These are phyloP conservation scores for Megaceryle alcyon DNA, from an alignment of 2,797 vertebrate species.

Conservation along the genomic window DNA sequence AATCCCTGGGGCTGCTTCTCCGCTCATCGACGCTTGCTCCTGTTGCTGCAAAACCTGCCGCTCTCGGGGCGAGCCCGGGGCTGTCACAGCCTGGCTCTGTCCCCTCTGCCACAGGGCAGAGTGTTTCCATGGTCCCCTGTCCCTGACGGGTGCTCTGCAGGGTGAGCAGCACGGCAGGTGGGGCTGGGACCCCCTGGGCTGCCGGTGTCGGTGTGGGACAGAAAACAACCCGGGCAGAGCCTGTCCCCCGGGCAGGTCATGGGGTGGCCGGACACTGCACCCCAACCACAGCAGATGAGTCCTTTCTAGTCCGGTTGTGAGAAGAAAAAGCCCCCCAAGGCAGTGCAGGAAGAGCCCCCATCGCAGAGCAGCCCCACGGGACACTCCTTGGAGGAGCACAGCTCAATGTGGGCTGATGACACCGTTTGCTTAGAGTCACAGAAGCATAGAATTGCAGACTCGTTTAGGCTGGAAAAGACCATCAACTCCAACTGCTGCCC, in stretches of 20 bases:
- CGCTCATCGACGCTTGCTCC: fast-evolving
- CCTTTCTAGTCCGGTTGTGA: neutral
- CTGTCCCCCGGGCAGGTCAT: neutral
- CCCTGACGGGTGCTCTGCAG: fast-evolving
- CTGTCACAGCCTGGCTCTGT: neutral
- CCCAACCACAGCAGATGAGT: neutral
- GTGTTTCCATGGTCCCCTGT: fast-evolving
- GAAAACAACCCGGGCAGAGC: neutral
- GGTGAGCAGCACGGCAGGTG: fast-evolving
- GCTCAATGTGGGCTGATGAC: neutral
- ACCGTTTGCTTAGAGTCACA: neutral
- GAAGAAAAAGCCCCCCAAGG: neutral
- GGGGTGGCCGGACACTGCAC: fast-evolving
- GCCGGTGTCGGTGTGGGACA: fast-evolving
- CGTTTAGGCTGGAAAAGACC: neutral
- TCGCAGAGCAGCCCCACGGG: neutral
- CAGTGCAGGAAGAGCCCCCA: neutral
- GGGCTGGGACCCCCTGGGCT: no score
- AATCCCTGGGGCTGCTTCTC: neutral
- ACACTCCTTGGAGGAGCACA: neutral
- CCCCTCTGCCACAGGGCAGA: fast-evolving
- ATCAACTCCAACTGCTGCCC: neutral
- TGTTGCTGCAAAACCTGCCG: neutral
- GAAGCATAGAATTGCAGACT: neutral
- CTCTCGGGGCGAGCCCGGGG: fast-evolving